Evolutionary conservation across 2,113 vertebrate species (phyloP).

Genomic region (Oenanthe oenanthe): DNA sequence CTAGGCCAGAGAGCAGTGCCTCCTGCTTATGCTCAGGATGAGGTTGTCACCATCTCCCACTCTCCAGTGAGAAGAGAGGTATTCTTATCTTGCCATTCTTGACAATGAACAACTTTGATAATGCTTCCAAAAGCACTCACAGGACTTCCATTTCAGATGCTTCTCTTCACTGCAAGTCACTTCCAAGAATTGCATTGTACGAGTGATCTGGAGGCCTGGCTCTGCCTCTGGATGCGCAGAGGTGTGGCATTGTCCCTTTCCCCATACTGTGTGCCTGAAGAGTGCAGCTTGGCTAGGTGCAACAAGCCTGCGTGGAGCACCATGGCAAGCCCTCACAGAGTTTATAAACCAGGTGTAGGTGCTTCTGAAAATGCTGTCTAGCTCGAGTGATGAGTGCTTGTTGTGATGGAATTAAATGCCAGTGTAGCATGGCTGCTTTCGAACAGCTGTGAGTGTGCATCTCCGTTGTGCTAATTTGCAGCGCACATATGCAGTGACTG

Average conservation of each 20-base stretch:
- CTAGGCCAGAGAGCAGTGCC: neutral
- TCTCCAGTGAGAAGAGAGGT: neutral
- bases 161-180: neutral
- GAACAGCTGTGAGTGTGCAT: neutral
- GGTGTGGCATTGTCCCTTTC: fast-evolving
- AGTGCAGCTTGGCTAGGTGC: neutral
- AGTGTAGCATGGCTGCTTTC: neutral
- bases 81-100: neutral
- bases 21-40: fast-evolving
- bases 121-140: neutral
- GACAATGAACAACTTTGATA: fast-evolving
- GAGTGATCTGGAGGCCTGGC: neutral
- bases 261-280: fast-evolving
- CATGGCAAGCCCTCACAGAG: fast-evolving
- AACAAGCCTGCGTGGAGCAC: neutral
- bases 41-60: neutral
- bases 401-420: neutral
- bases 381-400: neutral
- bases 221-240: neutral
- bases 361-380: neutral
- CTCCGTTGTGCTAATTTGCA: neutral
- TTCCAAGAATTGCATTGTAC: neutral
- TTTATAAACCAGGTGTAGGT: neutral
- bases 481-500: neutral
- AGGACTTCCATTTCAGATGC: neutral